Conservation (phyloP, 2,888 invertebrate species). For the Strigamia maritima region DNA sequence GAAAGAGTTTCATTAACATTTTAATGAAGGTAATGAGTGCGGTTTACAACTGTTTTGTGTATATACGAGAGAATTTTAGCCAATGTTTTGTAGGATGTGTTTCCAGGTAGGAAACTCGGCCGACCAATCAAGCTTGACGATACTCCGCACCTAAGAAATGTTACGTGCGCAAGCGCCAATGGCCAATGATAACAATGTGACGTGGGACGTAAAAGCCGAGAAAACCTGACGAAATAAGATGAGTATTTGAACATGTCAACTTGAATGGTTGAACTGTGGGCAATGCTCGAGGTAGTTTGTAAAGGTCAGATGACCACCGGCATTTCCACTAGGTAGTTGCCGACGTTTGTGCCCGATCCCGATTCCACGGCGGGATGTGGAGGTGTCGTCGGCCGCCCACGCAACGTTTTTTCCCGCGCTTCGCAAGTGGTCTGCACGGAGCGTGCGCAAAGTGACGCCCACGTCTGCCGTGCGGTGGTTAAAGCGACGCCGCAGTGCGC, state of each 20-base stretch:
- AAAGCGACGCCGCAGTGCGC: slow-evolving; percentile 32
- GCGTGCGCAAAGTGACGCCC: slow-evolving; percentile 34
- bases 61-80: not conserved
- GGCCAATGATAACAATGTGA: not conserved
- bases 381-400: slow-evolving; percentile 27
- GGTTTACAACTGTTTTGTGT: not conserved
- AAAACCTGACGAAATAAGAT: not conserved
- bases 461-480: slow-evolving; percentile 15
- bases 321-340: not conserved
- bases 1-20: not conserved
- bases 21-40: not conserved
- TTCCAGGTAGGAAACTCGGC: not conserved
- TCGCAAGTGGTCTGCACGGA: slow-evolving; percentile 12
- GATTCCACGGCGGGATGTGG: slow-evolving; percentile 12
- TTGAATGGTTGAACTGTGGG: not conserved
- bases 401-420: slow-evolving; percentile 26
- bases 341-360: not conserved
- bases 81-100: not conserved
- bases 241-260: not conserved
- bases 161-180: not conserved
- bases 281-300: not conserved
- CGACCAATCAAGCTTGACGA: slow-evolving; percentile 23
- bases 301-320: slow-evolving; percentile 1
- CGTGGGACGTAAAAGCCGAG: not conserved
- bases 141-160: not conserved